Percentiles rank a stretch among this genome's conserved stretches.
phyloP scores from a whole-genome alignment of 2,113 vertebrate genomes.

The Triplophysa dalaica region DNA sequence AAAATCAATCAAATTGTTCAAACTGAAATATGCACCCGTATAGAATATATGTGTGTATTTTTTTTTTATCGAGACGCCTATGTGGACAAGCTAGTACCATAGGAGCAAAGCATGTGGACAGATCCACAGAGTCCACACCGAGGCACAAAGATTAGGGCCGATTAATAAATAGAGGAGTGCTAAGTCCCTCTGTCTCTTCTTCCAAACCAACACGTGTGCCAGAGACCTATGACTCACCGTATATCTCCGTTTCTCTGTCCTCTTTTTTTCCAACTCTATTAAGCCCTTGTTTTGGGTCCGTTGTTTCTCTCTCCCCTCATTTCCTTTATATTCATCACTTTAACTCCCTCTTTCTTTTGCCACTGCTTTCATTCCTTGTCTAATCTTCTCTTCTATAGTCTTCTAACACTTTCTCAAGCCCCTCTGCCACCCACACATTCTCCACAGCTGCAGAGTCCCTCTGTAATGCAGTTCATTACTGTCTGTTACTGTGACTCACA shows the following conservation, averaged over 20 bases:
- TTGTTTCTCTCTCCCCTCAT: conserved; percentile 17
- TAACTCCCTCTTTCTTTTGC: neutral
- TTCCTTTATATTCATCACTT: conserved; percentile 2
- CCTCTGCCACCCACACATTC: conserved; percentile 41
- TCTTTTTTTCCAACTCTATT: neutral
- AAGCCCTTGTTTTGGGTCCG: conserved; percentile 5
- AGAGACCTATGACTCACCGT: conserved; percentile 33
- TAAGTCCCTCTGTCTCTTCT: neutral
- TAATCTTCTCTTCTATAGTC: conserved; percentile 15
- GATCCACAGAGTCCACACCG: conserved; percentile 1
- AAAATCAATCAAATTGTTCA: neutral
- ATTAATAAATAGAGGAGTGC: neutral
- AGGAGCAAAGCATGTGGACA: neutral
- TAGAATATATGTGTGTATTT: too few species aligned
- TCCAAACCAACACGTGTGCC: neutral
- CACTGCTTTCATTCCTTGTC: neutral
- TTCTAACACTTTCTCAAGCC: conserved; percentile 7
- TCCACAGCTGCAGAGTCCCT: conserved; percentile 45
- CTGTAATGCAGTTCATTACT: conserved; percentile 60
- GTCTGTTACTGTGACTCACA: conserved; percentile 58
- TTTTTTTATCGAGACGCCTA: neutral
- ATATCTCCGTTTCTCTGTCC: neutral
- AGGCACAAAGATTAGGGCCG: conserved; percentile 8
- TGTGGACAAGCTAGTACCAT: neutral
- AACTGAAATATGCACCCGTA: too few species aligned